Evolutionary conservation across 2,797 vertebrate genomes (phyloP).

Genomic region (Tapirus indicus): DNA sequence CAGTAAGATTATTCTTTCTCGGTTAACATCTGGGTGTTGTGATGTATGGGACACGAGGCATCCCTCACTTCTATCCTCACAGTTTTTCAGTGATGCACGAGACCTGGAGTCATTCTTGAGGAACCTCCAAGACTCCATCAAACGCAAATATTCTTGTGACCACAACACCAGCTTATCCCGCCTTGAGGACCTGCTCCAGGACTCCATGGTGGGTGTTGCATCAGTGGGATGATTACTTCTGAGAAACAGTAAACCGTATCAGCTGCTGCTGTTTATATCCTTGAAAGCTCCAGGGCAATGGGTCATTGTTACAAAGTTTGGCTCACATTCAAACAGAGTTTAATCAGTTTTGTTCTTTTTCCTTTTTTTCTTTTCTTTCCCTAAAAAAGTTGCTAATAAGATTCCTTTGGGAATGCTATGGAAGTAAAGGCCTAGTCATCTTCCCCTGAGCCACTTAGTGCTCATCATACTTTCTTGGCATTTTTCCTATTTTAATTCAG

Average conservation of each 20-base stretch:
- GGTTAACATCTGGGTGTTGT: neutral
- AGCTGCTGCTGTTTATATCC: conserved; percentile 62
- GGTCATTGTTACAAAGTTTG: neutral
- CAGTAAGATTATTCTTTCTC: neutral
- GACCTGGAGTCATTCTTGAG: conserved; percentile 95
- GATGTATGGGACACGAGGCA: neutral
- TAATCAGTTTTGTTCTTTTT: conserved; percentile 46
- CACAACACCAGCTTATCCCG: conserved; percentile 94
- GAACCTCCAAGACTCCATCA: conserved; percentile 97
- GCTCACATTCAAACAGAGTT: conserved; percentile 10
- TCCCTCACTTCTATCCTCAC: neutral
- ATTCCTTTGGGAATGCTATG: conserved; percentile 1
- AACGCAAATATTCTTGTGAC: conserved; percentile 97
- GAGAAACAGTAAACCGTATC: conserved; percentile 65
- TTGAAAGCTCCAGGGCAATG: conserved; percentile 59
- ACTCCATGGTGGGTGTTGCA: conserved; percentile 95
- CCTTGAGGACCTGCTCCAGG: conserved; percentile 98
- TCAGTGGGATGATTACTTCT: conserved; percentile 62
- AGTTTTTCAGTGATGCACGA: conserved; percentile 96
- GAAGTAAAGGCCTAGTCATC: neutral
- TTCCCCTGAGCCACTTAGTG: neutral
- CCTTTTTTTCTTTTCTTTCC: conserved; percentile 47
- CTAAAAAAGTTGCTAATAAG: conserved; percentile 42
- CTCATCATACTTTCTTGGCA: neutral
- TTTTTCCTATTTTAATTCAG: neutral